phyloP scores from a whole-genome alignment of 2,113 vertebrate genomes.

The Ceratotherium simum region DNA sequence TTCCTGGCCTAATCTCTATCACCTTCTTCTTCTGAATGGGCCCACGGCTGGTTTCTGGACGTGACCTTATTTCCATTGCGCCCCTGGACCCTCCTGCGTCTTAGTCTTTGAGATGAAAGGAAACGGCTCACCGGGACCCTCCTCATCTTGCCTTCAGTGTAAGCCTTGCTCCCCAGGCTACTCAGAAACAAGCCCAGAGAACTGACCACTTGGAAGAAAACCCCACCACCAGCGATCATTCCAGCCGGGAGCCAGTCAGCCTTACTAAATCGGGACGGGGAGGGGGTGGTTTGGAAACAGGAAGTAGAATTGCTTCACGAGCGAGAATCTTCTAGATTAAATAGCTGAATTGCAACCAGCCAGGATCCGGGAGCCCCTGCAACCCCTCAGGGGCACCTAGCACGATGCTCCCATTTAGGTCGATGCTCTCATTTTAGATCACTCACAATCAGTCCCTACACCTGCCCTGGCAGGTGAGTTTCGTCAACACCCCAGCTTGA shows the following conservation, averaged over 20 bases:
- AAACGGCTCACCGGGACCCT: background rate
- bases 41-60: background rate
- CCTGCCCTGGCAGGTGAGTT: background rate
- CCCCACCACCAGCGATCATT: rapidly evolving
- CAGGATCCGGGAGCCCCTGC: background rate
- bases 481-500: background rate
- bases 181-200: background rate
- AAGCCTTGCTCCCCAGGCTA: rapidly evolving
- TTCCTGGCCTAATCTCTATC: background rate
- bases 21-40: background rate
- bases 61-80: background rate
- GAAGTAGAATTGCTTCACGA: background rate
- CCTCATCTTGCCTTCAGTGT: background rate
- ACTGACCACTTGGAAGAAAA: background rate
- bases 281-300: background rate
- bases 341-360: background rate
- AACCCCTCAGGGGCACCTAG: background rate
- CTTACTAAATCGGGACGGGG: background rate
- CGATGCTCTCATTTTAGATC: no score
- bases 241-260: rapidly evolving
- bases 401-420: no score
- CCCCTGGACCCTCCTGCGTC: background rate
- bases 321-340: background rate
- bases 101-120: background rate
- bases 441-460: background rate